Base-by-base conservation (phyloP, 2,113 vertebrate species). In the Microcebus jonahi region DNA sequence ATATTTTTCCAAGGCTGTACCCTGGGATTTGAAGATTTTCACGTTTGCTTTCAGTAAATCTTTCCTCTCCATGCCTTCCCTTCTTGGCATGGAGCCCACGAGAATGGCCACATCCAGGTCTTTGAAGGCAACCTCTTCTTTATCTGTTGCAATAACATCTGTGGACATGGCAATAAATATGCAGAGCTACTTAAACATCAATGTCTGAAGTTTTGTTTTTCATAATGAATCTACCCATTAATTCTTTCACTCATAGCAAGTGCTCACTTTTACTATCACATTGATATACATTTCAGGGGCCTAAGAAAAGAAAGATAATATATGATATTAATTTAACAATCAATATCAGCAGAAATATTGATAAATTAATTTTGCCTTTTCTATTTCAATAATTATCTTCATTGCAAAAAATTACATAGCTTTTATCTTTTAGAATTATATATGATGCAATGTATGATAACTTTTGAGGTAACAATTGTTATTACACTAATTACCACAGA, bases 41-140 rank as follows among this genome's bases (percentile, higher is more conserved):
- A 99, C 99, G 75, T 99, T 99, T 84, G 99, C 99, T 98, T 99
- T 99, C 59, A 99, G 99, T 57, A 99, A 99, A 98, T 99, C 99
- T 98, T 99, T 99, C 97, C 99, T 99, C 98, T 99, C 99, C 99
- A 99, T 99, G 92, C 99, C 99, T 95, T 99, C 99, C 98, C 99
- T 99, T 94, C 99, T 99, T 90, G 99, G 99, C 99, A 99, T 99
- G 96, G 99, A 99, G 53, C 99, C 99, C 97, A 99, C 99, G 97
- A 99, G 97, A 98, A 99, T 99, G 91, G 99, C 99, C 9, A 99
- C 96, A 63, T 99, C 99, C 75, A 99, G 98, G 96, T 99, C 99
- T 98, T 99, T 99, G 98, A 99, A 99, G 88, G 99, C 99, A 90
- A 99, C 98, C 94, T 99, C 99, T 97, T 99, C 99, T 97, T 99